These are phyloP conservation scores for Lycia hirtaria DNA, from an alignment of 2,888 invertebrate species.

Conservation along the genomic window DNA sequence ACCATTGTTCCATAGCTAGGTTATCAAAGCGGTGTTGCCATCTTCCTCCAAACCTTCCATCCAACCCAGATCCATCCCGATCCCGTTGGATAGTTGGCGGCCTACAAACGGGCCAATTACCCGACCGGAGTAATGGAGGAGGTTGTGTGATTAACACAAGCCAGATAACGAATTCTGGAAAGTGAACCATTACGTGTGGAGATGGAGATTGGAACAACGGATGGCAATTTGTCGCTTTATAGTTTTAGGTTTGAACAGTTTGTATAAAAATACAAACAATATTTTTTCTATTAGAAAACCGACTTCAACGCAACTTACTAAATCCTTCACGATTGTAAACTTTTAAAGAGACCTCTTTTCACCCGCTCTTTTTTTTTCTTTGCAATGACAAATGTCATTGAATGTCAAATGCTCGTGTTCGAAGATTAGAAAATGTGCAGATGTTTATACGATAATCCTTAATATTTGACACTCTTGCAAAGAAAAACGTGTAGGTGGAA, in stretches of 20 bases:
- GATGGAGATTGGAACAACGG: constrained; percentile 23
- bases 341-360: too few species aligned
- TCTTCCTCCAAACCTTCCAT: background rate
- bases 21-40: background rate
- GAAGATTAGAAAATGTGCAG: too few species aligned
- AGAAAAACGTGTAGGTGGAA: too few species aligned
- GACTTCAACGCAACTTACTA: too few species aligned
- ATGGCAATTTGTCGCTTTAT: background rate
- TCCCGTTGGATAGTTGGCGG: constrained; percentile 54
- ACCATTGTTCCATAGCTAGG: background rate
- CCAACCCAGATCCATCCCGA: constrained; percentile 12
- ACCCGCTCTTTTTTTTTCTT: too few species aligned
- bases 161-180: constrained; percentile 60
- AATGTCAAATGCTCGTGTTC: too few species aligned
- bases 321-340: too few species aligned
- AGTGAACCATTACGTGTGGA: constrained; percentile 44
- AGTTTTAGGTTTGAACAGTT: background rate
- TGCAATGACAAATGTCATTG: too few species aligned
- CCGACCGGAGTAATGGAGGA: constrained; percentile 63
- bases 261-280: too few species aligned
- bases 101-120: constrained; percentile 80
- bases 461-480: too few species aligned
- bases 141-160: constrained; percentile 73
- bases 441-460: too few species aligned
- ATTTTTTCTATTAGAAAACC: too few species aligned